phyloP scores from a whole-genome alignment of 2,797 vertebrate species.

The Basileuterus tristriatus region DNA sequence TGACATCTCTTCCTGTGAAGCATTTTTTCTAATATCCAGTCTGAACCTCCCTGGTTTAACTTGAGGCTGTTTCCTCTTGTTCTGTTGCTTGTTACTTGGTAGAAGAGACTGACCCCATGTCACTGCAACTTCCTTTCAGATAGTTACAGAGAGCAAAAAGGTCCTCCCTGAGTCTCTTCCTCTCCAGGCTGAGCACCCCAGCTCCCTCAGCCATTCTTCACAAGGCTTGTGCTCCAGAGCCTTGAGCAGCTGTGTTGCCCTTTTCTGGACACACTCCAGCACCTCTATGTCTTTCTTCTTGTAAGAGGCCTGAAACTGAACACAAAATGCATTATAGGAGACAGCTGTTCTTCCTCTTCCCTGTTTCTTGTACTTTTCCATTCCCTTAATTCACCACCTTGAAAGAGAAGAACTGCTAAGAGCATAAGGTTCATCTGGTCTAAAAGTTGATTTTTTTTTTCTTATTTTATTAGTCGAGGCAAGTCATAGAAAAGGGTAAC shows the following conservation, averaged over 20 bases:
- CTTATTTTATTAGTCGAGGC: neutral
- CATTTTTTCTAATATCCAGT: neutral
- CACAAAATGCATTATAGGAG: neutral
- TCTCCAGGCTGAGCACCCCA: neutral
- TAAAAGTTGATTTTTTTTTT: neutral
- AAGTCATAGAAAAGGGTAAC: neutral
- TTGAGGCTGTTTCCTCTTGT: neutral
- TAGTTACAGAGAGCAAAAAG: neutral
- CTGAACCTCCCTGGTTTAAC: neutral
- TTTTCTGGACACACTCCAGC: neutral
- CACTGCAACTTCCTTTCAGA: neutral
- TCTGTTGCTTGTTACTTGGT: neutral
- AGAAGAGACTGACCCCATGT: neutral
- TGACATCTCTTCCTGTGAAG: neutral
- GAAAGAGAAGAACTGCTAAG: neutral
- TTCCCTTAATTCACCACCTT: neutral
- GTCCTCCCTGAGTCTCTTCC: neutral
- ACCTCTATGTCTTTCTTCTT: neutral
- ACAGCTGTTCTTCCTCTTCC: neutral
- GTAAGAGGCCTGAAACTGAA: neutral
- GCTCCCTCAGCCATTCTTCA: neutral
- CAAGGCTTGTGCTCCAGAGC: neutral
- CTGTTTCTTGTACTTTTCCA: neutral
- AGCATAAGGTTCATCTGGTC: neutral
- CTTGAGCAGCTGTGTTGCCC: neutral